Evolutionary conservation across 2,888 invertebrate species (phyloP).

Genomic region (Drosophila acutilabella): DNA sequence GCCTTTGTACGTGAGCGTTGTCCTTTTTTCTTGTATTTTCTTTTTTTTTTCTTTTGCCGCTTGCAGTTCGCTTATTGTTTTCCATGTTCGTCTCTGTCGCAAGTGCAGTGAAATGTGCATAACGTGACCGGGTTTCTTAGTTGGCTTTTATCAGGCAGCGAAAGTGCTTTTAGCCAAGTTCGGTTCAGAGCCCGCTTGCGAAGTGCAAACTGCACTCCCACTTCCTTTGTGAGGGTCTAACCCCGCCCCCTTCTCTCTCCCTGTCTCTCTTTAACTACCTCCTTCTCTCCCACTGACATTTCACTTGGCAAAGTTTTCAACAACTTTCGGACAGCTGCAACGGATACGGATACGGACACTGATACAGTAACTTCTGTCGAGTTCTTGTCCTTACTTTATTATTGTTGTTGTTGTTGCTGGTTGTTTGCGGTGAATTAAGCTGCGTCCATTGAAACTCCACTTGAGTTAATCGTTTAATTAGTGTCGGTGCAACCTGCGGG

Average conservation of each 20-base stretch:
- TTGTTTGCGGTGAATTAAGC: slow-evolving; percentile 76
- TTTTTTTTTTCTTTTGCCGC: neutral
- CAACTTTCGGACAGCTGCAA: slow-evolving; percentile 73
- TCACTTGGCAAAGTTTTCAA: slow-evolving; percentile 75
- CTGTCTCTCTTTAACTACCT: neutral
- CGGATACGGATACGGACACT: slow-evolving; percentile 48
- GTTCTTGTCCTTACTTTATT: slow-evolving; percentile 19
- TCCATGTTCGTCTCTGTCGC: slow-evolving; percentile 44
- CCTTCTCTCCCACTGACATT: slow-evolving; percentile 53
- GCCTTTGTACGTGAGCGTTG: slow-evolving; percentile 74
- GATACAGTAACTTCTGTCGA: slow-evolving; percentile 38
- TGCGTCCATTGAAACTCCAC: slow-evolving; percentile 71
- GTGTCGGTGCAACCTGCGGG: slow-evolving; percentile 38
- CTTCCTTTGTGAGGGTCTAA: neutral
- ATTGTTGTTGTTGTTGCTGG: slow-evolving; percentile 25
- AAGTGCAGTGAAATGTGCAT: slow-evolving; percentile 79
- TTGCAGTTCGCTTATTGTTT: slow-evolving; percentile 66
- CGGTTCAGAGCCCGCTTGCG: slow-evolving; percentile 11
- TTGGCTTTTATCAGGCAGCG: slow-evolving; percentile 63
- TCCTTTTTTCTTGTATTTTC: slow-evolving; percentile 39
- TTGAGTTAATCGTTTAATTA: slow-evolving; percentile 77
- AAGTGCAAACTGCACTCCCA: slow-evolving; percentile 50
- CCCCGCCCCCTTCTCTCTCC: neutral
- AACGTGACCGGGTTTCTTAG: slow-evolving; percentile 81
- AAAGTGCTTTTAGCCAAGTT: slow-evolving; percentile 60